phyloP scores from a whole-genome alignment of 2,888 invertebrate genomes.

The Nomada flava region DNA sequence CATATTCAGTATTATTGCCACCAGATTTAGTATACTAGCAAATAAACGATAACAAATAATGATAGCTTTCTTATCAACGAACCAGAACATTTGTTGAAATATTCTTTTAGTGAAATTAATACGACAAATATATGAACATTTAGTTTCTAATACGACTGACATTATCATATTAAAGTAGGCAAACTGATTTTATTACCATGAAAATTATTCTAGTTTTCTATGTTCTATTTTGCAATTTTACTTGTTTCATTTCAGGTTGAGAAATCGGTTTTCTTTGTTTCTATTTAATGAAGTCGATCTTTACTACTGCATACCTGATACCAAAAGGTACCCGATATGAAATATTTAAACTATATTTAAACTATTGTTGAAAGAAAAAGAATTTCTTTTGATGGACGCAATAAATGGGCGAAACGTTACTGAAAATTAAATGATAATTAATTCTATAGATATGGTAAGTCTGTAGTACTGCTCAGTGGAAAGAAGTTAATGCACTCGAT shows the following conservation, averaged over 20 bases:
- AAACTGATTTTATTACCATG: not conserved
- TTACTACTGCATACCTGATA: not conserved
- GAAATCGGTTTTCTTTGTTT: not conserved
- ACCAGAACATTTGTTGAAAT: not conserved
- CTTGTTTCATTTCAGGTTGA: not conserved
- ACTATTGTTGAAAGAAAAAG: not conserved
- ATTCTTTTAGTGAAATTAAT: not conserved
- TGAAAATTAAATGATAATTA: conserved; percentile 53
- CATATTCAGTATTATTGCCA: not conserved
- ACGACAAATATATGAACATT: not conserved
- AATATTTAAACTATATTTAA: not conserved
- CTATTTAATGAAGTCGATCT: not conserved
- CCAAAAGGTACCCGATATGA: not conserved
- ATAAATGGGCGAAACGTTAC: conserved; percentile 28
- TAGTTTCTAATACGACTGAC: not conserved
- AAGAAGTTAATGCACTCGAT: conserved; percentile 29
- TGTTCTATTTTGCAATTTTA: not conserved
- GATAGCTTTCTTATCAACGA: not conserved
- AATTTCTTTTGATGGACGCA: not conserved
- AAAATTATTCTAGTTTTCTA: conserved; percentile 1
- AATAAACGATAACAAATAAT: too few species aligned
- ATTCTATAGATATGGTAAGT: conserved; percentile 13
- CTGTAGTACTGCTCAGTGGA: too few species aligned
- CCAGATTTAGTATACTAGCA: too few species aligned
- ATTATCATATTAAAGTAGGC: not conserved